Evolutionary conservation across 2,888 invertebrate genomes (phyloP).

Genomic region (Drosophila aldrichi): DNA sequence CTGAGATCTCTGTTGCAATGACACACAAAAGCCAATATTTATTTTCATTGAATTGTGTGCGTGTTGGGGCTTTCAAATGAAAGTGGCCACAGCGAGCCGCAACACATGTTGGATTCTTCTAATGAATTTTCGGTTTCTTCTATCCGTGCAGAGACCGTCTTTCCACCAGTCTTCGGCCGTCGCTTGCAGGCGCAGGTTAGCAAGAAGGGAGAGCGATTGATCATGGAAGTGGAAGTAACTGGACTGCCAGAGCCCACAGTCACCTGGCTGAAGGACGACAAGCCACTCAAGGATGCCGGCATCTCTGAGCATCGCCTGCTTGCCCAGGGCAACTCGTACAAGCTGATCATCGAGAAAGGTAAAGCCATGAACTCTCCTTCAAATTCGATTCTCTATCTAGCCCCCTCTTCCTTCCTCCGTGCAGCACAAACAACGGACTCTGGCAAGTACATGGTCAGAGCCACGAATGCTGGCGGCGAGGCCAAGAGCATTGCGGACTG

Average conservation of each 20-base stretch:
- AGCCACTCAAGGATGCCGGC: conserved; percentile 87
- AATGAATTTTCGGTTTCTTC: conserved; percentile 19
- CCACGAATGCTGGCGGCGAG: conserved; percentile 91
- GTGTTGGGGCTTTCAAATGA: conserved; percentile 40
- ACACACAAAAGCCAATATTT: conserved; percentile 62
- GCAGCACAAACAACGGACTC: conserved; percentile 88
- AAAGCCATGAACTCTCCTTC: conserved; percentile 21
- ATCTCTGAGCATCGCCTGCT: conserved; percentile 87
- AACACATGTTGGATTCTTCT: conserved; percentile 34
- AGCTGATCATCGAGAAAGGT: conserved; percentile 91
- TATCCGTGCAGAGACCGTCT: conserved; percentile 88
- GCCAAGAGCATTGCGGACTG: conserved; percentile 93
- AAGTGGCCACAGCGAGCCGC: conserved; percentile 46
- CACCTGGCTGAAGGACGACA: conserved; percentile 90
- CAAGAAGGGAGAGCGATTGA: conserved; percentile 89
- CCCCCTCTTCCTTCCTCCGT: conserved; percentile 33
- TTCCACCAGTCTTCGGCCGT: conserved; percentile 92
- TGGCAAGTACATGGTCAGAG: conserved; percentile 91
- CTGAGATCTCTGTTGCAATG: conserved; percentile 67
- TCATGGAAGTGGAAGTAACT: conserved; percentile 92
- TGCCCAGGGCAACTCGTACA: conserved; percentile 89
- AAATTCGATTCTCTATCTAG: not conserved
- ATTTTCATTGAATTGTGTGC: conserved; percentile 37
- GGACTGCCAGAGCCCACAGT: conserved; percentile 91
- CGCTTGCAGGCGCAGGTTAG: conserved; percentile 91